Conservation (phyloP, 2,113 vertebrate genomes). For the Lates calcarifer region DNA sequence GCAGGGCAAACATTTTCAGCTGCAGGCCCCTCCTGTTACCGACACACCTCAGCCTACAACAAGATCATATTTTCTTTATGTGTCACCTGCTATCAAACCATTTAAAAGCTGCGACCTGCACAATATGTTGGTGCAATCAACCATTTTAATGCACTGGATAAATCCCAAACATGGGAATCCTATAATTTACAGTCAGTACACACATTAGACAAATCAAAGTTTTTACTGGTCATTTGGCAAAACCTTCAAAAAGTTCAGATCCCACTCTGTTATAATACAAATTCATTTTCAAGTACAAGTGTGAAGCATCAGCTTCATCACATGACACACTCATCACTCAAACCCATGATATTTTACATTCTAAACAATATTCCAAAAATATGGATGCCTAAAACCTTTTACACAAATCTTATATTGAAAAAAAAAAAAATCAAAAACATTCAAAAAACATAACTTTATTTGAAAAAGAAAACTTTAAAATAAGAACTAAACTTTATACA, state of each 20-base stretch:
- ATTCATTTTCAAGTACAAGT: slow-evolving; percentile 20
- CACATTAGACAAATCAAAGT: slow-evolving; percentile 12
- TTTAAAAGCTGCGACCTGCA: background rate
- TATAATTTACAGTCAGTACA: slow-evolving; percentile 17
- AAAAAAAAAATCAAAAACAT: too few species aligned
- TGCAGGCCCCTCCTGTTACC: too few species aligned
- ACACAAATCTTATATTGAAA: background rate
- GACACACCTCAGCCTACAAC: background rate
- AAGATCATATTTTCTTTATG: background rate
- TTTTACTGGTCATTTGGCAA: slow-evolving; percentile 1
- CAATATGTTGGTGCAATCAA: background rate
- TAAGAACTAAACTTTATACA: slow-evolving; percentile 57
- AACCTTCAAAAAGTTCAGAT: slow-evolving; percentile 1
- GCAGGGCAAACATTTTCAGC: background rate
- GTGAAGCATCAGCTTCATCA: slow-evolving; percentile 4
- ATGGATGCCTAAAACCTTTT: slow-evolving; percentile 4
- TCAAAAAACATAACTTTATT: slow-evolving; percentile 61
- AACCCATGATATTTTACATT: slow-evolving; percentile 44
- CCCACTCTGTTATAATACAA: slow-evolving; percentile 7
- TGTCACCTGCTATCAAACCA: too few species aligned
- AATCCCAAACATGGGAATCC: background rate
- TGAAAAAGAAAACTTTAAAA: slow-evolving; percentile 29
- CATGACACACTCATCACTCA: background rate
- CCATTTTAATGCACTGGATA: slow-evolving; percentile 36
- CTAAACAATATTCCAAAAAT: slow-evolving; percentile 27